Evolutionary conservation across 1,140 invertebrate genomes (phyloP).

Genomic region (Aethina tumida): DNA sequence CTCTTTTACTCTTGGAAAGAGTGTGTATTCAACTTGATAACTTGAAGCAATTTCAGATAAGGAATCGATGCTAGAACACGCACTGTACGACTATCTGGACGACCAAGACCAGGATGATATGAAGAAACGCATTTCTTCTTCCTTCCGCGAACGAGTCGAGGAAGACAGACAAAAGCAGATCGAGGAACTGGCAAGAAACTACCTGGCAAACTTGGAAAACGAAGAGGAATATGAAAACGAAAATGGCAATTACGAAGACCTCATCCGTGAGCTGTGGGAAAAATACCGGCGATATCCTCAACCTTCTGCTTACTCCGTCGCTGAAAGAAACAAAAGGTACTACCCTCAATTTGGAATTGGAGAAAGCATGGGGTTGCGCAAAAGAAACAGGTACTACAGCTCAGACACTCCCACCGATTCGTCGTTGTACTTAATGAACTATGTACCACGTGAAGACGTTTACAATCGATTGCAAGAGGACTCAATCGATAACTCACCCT

Average conservation of each 20-base stretch:
- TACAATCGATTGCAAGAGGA: constrained; percentile 11
- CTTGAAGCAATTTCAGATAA: no score
- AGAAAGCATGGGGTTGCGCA: constrained; percentile 27
- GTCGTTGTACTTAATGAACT: constrained; percentile 14
- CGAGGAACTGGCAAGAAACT: constrained; percentile 45
- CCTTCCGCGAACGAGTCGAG: constrained; percentile 41
- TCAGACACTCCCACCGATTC: constrained; percentile 8
- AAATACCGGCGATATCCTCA: constrained; percentile 42
- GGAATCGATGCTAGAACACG: constrained; percentile 1
- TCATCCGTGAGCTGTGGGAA: constrained; percentile 47
- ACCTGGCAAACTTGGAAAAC: constrained; percentile 41
- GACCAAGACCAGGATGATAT: constrained; percentile 18
- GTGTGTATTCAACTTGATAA: no score
- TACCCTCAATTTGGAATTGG: constrained; percentile 27
- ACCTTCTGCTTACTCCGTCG: constrained; percentile 6
- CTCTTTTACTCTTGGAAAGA: no score
- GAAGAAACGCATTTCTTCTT: constrained; percentile 34
- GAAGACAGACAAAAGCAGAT: constrained; percentile 37
- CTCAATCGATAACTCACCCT: neutral
- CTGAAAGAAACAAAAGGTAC: constrained; percentile 12
- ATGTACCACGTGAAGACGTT: constrained; percentile 13
- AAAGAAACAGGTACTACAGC: constrained; percentile 18
- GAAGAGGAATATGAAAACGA: constrained; percentile 38
- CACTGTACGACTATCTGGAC: constrained; percentile 18
- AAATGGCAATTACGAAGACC: constrained; percentile 43